Evolutionary conservation across 2,113 vertebrate species (phyloP).

Genomic region (Indicator indicator): DNA sequence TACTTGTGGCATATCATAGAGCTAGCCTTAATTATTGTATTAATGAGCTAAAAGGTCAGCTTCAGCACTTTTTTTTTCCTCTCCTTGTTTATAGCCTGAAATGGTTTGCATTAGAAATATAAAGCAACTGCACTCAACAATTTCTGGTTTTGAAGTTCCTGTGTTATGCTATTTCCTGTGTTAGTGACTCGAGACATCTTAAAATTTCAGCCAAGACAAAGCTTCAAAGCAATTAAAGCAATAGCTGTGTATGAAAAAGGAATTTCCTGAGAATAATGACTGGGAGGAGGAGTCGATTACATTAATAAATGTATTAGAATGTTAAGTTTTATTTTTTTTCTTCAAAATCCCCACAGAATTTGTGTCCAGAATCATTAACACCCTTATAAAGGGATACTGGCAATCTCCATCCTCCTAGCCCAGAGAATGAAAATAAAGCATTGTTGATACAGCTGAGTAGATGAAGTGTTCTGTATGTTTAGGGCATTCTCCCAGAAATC

Average conservation of each 20-base stretch:
- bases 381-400: conserved; percentile 8
- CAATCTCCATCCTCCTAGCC: background rate
- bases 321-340: conserved; percentile 27
- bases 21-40: background rate
- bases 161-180: background rate
- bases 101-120: background rate
- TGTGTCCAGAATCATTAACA: conserved; percentile 33
- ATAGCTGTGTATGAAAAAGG: background rate
- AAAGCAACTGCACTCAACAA: background rate
- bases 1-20: background rate
- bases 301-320: conserved; percentile 25
- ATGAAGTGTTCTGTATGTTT: background rate
- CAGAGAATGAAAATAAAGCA: background rate
- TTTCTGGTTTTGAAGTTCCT: background rate
- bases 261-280: conserved; percentile 63
- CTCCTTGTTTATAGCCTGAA: background rate
- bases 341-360: conserved; percentile 52
- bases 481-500: background rate
- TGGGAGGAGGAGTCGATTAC: background rate
- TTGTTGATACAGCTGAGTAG: background rate
- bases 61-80: background rate
- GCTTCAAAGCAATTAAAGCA: conserved; percentile 8
- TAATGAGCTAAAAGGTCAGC: background rate
- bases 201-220: conserved; percentile 22
- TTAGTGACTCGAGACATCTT: conserved; percentile 17